Evolutionary conservation across 2,888 invertebrate genomes (phyloP).

Genomic region (Rhingia rostrata): DNA sequence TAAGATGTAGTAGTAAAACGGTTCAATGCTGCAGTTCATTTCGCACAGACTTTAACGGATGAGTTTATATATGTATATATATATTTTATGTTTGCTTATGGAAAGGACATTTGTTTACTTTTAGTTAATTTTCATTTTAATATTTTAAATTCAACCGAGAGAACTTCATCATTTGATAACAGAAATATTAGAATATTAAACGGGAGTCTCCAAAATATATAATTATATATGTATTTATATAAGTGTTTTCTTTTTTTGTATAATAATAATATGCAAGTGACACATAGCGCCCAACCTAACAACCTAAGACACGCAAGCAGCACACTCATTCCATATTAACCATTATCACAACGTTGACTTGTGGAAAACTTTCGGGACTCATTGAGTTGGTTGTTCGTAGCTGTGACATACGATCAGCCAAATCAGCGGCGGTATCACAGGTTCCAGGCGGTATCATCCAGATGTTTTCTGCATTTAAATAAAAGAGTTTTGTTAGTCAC

Average conservation of each 20-base stretch:
- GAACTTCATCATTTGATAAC: slow-evolving; percentile 52
- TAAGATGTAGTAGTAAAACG: slow-evolving; percentile 25
- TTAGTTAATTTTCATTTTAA: slow-evolving; percentile 24
- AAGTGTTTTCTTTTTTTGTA: slow-evolving; percentile 13
- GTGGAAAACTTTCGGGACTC: slow-evolving; percentile 81
- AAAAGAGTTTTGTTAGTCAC: not conserved
- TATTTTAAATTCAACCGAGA: slow-evolving; percentile 33
- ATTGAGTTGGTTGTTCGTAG: slow-evolving; percentile 79
- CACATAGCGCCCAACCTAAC: slow-evolving; percentile 72
- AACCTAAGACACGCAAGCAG: slow-evolving; percentile 67
- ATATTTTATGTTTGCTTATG: slow-evolving; percentile 7
- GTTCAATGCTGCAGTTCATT: slow-evolving; percentile 17
- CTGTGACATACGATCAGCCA: slow-evolving; percentile 82
- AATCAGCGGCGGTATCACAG: slow-evolving; percentile 80
- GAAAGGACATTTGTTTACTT: slow-evolving; percentile 3
- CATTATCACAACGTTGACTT: slow-evolving; percentile 83
- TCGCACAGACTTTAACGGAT: slow-evolving; percentile 31
- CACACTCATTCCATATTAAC: slow-evolving; percentile 81
- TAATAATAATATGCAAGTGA: slow-evolving; percentile 71
- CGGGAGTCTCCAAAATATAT: slow-evolving; percentile 68
- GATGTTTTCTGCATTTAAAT: slow-evolving; percentile 83
- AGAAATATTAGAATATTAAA: slow-evolving; percentile 67
- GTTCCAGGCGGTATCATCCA: slow-evolving; percentile 82
- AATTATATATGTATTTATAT: slow-evolving; percentile 39
- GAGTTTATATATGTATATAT: slow-evolving; percentile 15